A percentile compares a stretch with the other conserved stretches of the same genome.
These are phyloP conservation scores for Corapipo altera DNA, from an alignment of 2,113 vertebrate genomes.

Conservation along the genomic window DNA sequence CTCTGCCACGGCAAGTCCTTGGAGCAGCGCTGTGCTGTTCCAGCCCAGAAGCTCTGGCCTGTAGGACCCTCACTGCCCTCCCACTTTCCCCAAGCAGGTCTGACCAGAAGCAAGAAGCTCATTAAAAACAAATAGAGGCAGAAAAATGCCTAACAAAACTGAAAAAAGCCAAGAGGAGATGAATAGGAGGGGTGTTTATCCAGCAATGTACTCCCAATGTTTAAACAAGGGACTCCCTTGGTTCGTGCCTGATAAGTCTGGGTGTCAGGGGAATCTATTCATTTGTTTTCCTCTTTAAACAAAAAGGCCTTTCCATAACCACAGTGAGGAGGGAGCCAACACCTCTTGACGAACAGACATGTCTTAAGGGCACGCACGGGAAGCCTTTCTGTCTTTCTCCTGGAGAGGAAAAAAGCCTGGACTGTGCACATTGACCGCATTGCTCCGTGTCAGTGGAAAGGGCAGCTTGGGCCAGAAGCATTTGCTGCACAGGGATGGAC, in stretches of 20 bases:
- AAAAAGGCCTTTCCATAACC: conserved; percentile 54
- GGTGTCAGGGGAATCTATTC: conserved; percentile 52
- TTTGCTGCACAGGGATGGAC: not conserved
- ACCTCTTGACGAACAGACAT: not conserved
- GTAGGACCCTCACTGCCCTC: not conserved
- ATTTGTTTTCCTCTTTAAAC: conserved; percentile 54
- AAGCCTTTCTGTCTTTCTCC: conserved; percentile 21
- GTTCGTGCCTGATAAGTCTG: not conserved
- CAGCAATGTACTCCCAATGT: not conserved
- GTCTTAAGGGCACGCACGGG: not conserved
- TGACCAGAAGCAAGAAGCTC: not conserved
- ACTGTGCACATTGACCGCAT: not conserved
- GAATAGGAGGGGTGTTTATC: not conserved
- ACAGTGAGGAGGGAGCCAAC: conserved; percentile 24
- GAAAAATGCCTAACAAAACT: not conserved
- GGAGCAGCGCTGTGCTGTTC: not conserved
- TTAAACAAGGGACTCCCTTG: conserved; percentile 64
- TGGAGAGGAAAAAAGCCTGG: not conserved
- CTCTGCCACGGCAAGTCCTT: not conserved
- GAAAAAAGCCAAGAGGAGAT: not conserved
- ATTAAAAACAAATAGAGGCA: not conserved
- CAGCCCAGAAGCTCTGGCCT: not conserved
- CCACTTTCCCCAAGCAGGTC: not conserved
- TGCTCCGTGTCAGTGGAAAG: not conserved
- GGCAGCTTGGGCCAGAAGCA: not conserved